Conservation (phyloP, 2,888 invertebrate species). For the Druceiella hillmani region DNA sequence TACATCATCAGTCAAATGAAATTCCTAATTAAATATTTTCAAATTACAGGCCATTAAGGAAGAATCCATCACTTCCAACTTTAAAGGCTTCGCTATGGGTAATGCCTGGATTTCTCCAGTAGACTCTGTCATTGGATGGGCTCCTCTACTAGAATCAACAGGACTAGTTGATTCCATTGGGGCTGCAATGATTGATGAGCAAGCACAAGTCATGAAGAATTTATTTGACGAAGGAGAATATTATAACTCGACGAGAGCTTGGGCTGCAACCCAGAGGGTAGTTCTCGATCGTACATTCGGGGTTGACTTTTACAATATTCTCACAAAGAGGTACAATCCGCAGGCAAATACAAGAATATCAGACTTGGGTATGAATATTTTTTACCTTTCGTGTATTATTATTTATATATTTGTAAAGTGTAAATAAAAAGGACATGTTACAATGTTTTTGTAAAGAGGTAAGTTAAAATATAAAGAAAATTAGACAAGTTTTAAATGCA, state of each 20-base stretch:
- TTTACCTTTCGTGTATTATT: no score
- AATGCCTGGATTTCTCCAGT: slow-evolving; percentile 89
- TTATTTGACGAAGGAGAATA: slow-evolving; percentile 55
- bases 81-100: slow-evolving; percentile 76
- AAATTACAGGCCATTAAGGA: slow-evolving; percentile 54
- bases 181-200: slow-evolving; percentile 50
- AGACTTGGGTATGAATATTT: no score
- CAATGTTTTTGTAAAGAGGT: no score
- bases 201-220: slow-evolving; percentile 51
- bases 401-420: no score
- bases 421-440: no score
- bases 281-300: slow-evolving; percentile 55
- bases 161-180: slow-evolving; percentile 68
- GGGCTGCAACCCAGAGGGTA: slow-evolving; percentile 58
- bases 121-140: slow-evolving; percentile 81
- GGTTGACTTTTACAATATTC: slow-evolving; percentile 81
- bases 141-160: slow-evolving; percentile 66
- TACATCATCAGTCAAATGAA: no score
- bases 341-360: no score
- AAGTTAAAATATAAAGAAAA: no score
- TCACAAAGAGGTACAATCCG: slow-evolving; percentile 53
- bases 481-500: no score
- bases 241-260: slow-evolving; percentile 55
- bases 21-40: no score
- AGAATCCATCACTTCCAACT: slow-evolving; percentile 59